These are phyloP conservation scores for Decapterus maruadsi DNA, from an alignment of 2,797 vertebrate genomes.

Conservation along the genomic window DNA sequence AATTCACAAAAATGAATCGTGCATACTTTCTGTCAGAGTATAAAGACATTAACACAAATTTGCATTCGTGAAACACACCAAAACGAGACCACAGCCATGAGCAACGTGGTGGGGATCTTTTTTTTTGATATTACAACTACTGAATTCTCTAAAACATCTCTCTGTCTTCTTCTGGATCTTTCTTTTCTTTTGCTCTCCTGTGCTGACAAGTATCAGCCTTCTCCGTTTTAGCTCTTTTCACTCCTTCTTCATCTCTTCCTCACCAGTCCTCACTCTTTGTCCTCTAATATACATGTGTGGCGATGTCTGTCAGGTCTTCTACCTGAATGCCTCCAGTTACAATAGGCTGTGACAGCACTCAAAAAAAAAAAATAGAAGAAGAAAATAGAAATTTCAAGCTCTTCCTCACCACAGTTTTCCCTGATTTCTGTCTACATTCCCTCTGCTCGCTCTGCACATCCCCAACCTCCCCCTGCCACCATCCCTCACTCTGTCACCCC, in stretches of 20 bases:
- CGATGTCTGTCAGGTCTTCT: constrained; percentile 23
- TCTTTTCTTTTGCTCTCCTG: background rate
- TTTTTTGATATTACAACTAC: constrained; percentile 16
- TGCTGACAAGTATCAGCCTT: constrained; percentile 18
- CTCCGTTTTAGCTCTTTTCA: constrained; percentile 11
- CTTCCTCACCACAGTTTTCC: background rate
- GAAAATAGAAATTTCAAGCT: background rate
- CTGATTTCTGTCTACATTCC: constrained; percentile 1
- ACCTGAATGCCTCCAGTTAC: constrained; percentile 3
- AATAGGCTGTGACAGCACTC: constrained; percentile 4
- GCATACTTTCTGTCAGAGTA: background rate
- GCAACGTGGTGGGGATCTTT: constrained; percentile 21
- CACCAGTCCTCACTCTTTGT: constrained; percentile 29
- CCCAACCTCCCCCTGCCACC: background rate
- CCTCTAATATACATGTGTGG: constrained; percentile 8
- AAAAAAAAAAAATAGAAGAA: background rate
- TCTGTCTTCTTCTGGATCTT: background rate
- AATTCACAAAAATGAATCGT: background rate
- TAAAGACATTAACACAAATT: background rate
- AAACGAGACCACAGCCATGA: constrained; percentile 13
- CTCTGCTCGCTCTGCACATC: background rate
- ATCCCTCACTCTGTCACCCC: background rate
- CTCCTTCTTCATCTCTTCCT: background rate
- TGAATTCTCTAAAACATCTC: constrained; percentile 6
- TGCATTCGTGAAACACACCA: background rate